Percentiles rank a stretch among this genome's conserved stretches.
These are phyloP conservation scores for Azemiops feae DNA, from an alignment of 2,113 vertebrate genomes.

Conservation along the genomic window DNA sequence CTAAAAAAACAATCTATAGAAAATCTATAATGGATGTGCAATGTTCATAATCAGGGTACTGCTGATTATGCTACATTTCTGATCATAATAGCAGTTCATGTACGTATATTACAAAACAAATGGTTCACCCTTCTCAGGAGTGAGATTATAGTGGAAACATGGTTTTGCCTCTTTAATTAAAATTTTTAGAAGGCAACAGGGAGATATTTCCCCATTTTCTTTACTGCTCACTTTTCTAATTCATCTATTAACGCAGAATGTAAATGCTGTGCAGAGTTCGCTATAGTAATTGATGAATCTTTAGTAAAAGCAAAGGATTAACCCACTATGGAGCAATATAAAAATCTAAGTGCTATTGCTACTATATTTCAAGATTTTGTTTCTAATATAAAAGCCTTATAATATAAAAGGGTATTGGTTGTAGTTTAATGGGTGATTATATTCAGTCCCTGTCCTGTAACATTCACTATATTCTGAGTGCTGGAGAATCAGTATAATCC, in stretches of 20 bases:
- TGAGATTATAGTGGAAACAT: background rate
- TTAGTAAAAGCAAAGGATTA: background rate
- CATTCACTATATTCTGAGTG: background rate
- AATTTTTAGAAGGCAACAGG: background rate
- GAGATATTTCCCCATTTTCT: background rate
- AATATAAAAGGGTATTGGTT: background rate
- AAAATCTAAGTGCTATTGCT: background rate
- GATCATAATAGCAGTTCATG: background rate
- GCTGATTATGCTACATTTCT: background rate
- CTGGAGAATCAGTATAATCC: background rate
- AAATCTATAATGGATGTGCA: background rate
- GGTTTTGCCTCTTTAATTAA: background rate
- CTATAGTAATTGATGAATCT: background rate
- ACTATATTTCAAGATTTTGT: background rate
- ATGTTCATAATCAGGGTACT: background rate
- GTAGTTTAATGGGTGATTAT: background rate
- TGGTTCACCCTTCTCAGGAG: background rate
- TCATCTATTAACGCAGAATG: background rate
- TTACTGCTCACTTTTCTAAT: background rate
- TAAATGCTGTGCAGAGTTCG: background rate
- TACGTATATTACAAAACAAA: background rate
- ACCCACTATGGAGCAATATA: background rate
- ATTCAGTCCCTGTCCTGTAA: background rate
- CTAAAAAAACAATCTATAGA: background rate
- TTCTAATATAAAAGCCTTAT: background rate